phyloP scores from a whole-genome alignment of 2,888 invertebrate genomes.

The Hirtodrosophila confusa region DNA sequence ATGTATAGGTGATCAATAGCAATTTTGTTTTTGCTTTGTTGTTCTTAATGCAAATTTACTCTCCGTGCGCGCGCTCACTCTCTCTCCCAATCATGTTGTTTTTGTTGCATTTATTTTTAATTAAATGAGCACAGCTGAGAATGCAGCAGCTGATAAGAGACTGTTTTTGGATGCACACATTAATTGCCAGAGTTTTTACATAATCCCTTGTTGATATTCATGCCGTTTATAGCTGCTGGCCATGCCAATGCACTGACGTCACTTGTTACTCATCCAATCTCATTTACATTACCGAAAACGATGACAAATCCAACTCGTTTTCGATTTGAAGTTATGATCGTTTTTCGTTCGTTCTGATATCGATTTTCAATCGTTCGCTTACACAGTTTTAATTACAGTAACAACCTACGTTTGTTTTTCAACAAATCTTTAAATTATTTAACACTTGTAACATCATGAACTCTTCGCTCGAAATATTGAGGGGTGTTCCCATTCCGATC shows the following conservation, averaged over 20 bases:
- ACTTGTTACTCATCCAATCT: conserved; percentile 18
- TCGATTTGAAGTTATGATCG: too few species aligned
- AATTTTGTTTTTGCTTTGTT: conserved; percentile 24
- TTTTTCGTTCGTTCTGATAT: too few species aligned
- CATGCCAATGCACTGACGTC: conserved; percentile 37
- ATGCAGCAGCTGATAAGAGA: conserved; percentile 15
- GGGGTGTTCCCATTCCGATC: too few species aligned
- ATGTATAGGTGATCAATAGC: conserved; percentile 14
- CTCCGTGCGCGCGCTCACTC: not conserved
- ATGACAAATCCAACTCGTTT: too few species aligned
- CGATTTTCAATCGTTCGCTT: too few species aligned
- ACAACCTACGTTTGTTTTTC: too few species aligned
- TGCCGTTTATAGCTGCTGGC: not conserved
- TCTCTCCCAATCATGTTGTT: not conserved
- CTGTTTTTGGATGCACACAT: not conserved
- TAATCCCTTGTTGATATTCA: conserved; percentile 6
- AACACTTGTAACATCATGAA: too few species aligned
- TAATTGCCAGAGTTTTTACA: conserved; percentile 17
- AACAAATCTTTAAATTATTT: too few species aligned
- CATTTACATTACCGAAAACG: not conserved
- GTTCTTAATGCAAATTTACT: conserved; percentile 1
- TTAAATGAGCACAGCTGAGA: conserved; percentile 37
- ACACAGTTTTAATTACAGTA: too few species aligned
- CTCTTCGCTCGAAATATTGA: too few species aligned
- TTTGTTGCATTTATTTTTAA: conserved; percentile 26